Evolutionary conservation across 2,113 vertebrate species (phyloP), one percentile per base, ranked within the genome.

Genomic region (Syrrhaptes paradoxus): DNA sequence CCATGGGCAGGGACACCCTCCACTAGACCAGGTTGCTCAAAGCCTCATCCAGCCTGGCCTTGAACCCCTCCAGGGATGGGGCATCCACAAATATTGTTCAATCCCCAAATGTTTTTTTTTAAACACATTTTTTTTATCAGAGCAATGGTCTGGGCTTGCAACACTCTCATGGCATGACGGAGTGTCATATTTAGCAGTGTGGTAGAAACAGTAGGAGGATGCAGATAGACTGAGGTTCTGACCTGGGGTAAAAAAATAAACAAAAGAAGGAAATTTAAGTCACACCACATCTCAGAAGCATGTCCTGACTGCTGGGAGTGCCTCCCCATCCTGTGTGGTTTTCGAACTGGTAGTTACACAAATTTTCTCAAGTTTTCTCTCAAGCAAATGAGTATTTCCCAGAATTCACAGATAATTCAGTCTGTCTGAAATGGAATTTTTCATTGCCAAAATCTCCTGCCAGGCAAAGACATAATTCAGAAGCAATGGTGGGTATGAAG

Each of bases 351-450:
- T 9, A 2, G 29, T 49, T 65, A 59, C 19, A 17, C 7, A 63
- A 46, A 59, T 55, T 81, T 87, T 52, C 45, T 94, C 45, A 66
- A 63, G 59, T 79, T 82, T 55, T 68, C 74, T 93, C 38, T 85
- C 57, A 51, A 68, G 66, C 48, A 0, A 55, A 16, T 63, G 0
- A 57, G 13, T 68, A 58, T 89, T 79, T 61, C 70, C 70, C 74
- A 70, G 57, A 86, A 95, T 58, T n/a, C 77, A 78, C 54, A 68
- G 66, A 52, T 46, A 91, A 78, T 61, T 94, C 38, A 41, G n/a
- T 62, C 62, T 93, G 74, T 17, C 58, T 65, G 41, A 82, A 94
- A 73, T 1, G 3, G 41, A 61, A 17, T 54, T 79, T 76, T 82
- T 93, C 58, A 29, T 62, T 76, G 89, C 77, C 74, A 82, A 73